A percentile compares a stretch with the other conserved stretches of the same genome.
Conservation (phyloP, 53 echinoderm and acorn worm genomes). For the Arbacia lixula region DNA sequence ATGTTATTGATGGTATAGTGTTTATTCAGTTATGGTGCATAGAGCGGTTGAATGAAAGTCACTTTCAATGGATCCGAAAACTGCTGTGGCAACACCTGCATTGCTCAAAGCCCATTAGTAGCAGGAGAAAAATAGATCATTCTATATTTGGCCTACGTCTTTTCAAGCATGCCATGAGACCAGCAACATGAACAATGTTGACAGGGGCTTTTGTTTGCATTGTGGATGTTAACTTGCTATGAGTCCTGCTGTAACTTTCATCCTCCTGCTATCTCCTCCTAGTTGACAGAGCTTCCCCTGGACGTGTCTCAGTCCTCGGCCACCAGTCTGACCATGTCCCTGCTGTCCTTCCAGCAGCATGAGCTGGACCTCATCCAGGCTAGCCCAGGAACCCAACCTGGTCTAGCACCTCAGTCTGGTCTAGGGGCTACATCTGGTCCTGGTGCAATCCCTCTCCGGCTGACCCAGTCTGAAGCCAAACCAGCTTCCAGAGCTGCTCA, state of each 20-base stretch:
- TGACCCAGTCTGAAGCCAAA: constrained; percentile 20
- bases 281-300: not conserved
- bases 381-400: too few relatives aligned
- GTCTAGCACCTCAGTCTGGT: too few relatives aligned
- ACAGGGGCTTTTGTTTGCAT: too few relatives aligned
- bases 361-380: constrained; percentile 53
- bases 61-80: too few relatives aligned
- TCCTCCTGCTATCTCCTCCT: not conserved
- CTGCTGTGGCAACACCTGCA: too few relatives aligned
- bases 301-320: constrained; percentile 40
- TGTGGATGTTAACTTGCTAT: too few relatives aligned
- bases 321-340: constrained; percentile 33
- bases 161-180: not conserved
- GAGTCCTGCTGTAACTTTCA: not conserved
- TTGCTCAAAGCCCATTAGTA: too few relatives aligned
- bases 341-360: constrained; percentile 78
- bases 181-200: not conserved
- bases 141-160: not conserved
- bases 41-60: too few relatives aligned
- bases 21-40: too few relatives aligned
- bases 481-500: too few relatives aligned
- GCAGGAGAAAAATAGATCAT: too few relatives aligned
- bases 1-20: too few relatives aligned
- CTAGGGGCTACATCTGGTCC: not conserved
- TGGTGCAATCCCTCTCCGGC: not conserved